A percentile compares a stretch with the other conserved stretches of the same genome.
Conservation (phyloP, 2,797 vertebrate species). For the Falco berigora region DNA sequence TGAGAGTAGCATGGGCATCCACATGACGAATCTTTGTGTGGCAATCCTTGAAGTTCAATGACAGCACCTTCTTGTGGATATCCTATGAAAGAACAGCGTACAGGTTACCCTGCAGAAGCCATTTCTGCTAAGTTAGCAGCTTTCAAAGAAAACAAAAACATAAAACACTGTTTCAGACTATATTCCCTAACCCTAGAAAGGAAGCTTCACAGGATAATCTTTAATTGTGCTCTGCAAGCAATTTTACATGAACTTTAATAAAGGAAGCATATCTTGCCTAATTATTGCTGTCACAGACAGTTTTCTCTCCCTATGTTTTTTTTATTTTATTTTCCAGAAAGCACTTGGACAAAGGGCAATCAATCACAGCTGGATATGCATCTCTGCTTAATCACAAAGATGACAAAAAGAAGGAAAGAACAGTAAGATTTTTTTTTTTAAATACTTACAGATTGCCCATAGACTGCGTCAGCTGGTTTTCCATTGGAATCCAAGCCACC, state of each 20-base stretch:
- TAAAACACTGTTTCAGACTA: neutral
- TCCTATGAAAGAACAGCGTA: conserved; percentile 70
- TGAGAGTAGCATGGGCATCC: conserved; percentile 93
- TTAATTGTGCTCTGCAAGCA: neutral
- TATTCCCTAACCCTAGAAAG: neutral
- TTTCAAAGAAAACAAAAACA: neutral
- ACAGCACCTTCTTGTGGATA: conserved; percentile 96
- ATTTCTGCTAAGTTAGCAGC: neutral
- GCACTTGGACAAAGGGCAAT: neutral
- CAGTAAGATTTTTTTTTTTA: neutral
- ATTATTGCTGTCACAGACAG: neutral
- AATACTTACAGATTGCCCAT: conserved; percentile 89
- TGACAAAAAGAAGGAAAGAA: neutral
- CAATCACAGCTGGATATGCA: neutral
- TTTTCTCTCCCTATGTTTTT: neutral
- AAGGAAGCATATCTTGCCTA: neutral
- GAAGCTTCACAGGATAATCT: neutral
- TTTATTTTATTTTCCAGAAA: neutral
- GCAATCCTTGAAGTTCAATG: conserved; percentile 93
- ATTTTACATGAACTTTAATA: neutral
- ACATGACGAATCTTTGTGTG: conserved; percentile 96
- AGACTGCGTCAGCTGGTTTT: conserved; percentile 92
- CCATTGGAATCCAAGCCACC: conserved; percentile 93
- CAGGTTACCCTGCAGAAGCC: neutral
- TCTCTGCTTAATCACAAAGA: neutral